phyloP scores from a whole-genome alignment of 2,797 vertebrate species.

The Platyrinchus mystaceus region DNA sequence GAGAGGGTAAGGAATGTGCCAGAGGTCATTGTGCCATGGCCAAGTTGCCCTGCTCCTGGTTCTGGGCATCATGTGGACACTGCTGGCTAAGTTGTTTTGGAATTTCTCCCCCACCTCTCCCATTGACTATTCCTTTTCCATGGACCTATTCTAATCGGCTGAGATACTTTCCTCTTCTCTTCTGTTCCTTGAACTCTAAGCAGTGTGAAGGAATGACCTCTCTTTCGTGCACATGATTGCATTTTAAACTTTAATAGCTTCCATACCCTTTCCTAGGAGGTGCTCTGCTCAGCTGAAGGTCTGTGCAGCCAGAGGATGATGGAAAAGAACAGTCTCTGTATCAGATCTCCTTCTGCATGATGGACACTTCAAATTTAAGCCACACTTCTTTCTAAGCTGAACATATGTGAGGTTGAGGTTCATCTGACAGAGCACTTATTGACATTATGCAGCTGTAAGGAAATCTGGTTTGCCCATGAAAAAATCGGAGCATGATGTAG shows the following conservation, averaged over 20 bases:
- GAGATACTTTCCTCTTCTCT: neutral
- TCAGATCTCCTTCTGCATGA: neutral
- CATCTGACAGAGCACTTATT: neutral
- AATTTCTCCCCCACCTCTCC: neutral
- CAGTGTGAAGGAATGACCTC: constrained; percentile 10
- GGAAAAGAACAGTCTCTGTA: neutral
- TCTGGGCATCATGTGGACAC: neutral
- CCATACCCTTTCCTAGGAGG: constrained; percentile 22
- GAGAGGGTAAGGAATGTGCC: neutral
- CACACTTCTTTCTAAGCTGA: neutral
- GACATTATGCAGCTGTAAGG: neutral
- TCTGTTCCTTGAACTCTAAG: neutral
- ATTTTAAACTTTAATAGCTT: constrained; percentile 72
- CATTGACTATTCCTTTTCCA: neutral
- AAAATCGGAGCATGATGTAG: neutral
- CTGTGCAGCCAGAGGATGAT: neutral
- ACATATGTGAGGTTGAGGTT: neutral
- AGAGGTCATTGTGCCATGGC: neutral
- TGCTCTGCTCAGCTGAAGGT: constrained; percentile 12
- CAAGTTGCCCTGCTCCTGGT: neutral
- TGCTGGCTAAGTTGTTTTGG: neutral
- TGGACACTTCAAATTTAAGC: neutral
- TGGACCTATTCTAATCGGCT: constrained; percentile 9
- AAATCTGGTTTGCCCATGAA: neutral
- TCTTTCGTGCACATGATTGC: constrained; percentile 38